Evolutionary conservation across 2,797 vertebrate genomes (phyloP).

Genomic region (Acanthurus lineatus): DNA sequence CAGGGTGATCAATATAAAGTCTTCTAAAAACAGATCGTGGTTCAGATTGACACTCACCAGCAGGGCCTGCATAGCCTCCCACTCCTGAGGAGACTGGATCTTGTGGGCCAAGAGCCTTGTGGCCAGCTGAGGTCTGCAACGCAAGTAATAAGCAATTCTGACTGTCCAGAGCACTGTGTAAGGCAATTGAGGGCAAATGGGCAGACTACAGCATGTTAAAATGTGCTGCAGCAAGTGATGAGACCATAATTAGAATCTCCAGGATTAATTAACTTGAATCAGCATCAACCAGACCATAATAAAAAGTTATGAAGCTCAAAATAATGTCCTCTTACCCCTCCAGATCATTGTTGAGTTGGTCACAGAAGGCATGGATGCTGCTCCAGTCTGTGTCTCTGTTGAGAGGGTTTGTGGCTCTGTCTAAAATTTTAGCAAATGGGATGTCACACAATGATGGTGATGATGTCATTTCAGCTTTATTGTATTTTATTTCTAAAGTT

Average conservation of each 20-base stretch:
- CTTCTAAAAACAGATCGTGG: not conserved
- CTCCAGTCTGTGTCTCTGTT: slow-evolving; percentile 96
- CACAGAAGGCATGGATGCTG: slow-evolving; percentile 94
- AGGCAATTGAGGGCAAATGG: not conserved
- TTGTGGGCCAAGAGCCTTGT: slow-evolving; percentile 97
- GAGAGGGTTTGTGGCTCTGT: slow-evolving; percentile 95
- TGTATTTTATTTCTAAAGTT: not conserved
- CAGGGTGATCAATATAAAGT: not conserved
- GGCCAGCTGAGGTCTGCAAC: slow-evolving; percentile 89
- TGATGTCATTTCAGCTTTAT: not conserved
- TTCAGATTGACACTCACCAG: slow-evolving; percentile 85
- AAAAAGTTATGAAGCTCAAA: not conserved
- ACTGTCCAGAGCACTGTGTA: not conserved
- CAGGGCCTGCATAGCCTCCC: slow-evolving; percentile 97
- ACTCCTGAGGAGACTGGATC: slow-evolving; percentile 98
- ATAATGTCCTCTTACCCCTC: slow-evolving; percentile 88
- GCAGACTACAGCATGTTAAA: not conserved
- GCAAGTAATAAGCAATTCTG: slow-evolving; percentile 7
- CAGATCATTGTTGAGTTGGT: slow-evolving; percentile 95
- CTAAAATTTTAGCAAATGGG: slow-evolving; percentile 76
- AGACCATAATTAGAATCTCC: too few relatives aligned
- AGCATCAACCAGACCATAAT: not conserved
- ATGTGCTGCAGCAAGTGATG: not conserved
- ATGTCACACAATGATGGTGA: not conserved
- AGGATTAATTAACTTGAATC: not conserved